These are phyloP conservation scores for Acanthococcus lagerstroemiae DNA, from an alignment of 2,888 invertebrate species.

Conservation along the genomic window DNA sequence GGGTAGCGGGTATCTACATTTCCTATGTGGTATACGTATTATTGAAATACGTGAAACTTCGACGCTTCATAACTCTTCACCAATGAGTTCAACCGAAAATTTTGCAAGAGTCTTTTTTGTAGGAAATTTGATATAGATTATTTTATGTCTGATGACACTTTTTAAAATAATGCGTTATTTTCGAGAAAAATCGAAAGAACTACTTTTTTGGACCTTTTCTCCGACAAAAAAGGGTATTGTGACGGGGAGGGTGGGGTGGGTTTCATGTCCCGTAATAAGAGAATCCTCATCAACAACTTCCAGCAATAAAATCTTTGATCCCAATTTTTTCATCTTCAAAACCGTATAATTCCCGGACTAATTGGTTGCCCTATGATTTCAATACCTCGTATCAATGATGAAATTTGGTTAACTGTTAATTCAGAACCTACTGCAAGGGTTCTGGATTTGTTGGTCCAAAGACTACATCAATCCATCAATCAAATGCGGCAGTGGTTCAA, in stretches of 20 bases:
- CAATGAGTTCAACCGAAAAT: not conserved
- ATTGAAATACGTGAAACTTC: not conserved
- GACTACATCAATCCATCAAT: too few relatives aligned
- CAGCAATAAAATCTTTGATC: not conserved
- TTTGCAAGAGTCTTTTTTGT: not conserved
- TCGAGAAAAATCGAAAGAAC: not conserved
- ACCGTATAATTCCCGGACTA: not conserved
- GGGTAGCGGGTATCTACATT: not conserved
- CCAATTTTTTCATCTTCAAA: not conserved
- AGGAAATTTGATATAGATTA: not conserved
- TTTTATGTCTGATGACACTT: conserved; percentile 3
- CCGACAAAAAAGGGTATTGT: not conserved
- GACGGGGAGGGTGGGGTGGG: not conserved
- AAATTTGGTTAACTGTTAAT: too few relatives aligned
- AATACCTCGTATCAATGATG: too few relatives aligned
- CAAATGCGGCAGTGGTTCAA: too few relatives aligned
- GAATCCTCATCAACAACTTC: not conserved
- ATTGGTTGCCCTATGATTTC: too few relatives aligned
- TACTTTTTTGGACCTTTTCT: not conserved
- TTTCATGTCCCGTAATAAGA: not conserved
- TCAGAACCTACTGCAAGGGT: too few relatives aligned
- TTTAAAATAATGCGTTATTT: not conserved
- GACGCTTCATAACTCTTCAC: not conserved
- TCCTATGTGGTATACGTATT: not conserved
- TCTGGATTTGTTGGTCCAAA: too few relatives aligned